Evolutionary conservation across 2,888 invertebrate genomes (phyloP).

Genomic region (Dyspetes luteomarginatus): DNA sequence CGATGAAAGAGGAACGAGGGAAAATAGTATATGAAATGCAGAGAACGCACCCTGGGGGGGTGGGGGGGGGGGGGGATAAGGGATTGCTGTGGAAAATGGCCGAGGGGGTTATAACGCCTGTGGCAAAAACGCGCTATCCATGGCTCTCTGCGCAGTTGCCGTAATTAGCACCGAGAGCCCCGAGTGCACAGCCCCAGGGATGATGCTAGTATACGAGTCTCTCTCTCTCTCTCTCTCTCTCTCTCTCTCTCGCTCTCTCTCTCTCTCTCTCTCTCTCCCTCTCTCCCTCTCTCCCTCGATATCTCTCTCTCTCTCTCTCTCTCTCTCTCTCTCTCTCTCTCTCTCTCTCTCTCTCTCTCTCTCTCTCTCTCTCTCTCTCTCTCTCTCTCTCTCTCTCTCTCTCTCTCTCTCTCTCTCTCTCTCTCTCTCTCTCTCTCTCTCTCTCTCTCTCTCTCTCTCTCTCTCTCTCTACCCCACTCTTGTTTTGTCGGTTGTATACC

Average conservation of each 20-base stretch:
- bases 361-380: conserved; percentile 28
- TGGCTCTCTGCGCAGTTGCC: conserved; percentile 59
- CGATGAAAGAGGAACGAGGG: conserved; percentile 19
- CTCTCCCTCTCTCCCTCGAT: conserved; percentile 24
- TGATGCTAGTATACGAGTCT: conserved; percentile 38
- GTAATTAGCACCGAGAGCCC: conserved; percentile 62
- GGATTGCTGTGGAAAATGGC: conserved; percentile 72
- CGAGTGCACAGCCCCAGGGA: conserved; percentile 40
- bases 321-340: conserved; percentile 19
- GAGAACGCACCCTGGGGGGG: conserved; percentile 3
- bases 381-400: conserved; percentile 26
- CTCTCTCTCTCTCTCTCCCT: conserved; percentile 19
- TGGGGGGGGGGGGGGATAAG: neutral
- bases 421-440: conserved; percentile 15
- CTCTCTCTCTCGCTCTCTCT: conserved; percentile 30
- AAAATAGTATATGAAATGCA: conserved; percentile 36
- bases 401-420: conserved; percentile 34
- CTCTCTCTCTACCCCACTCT: conserved; percentile 27
- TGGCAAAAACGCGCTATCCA: conserved; percentile 76
- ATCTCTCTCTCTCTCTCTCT: conserved; percentile 30
- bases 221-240: conserved; percentile 19
- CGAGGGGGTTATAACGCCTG: conserved; percentile 72
- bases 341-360: conserved; percentile 30
- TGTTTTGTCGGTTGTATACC: conserved; percentile 50
- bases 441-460: conserved; percentile 31